Conservation (phyloP, 1,140 invertebrate genomes). For the Eueides isabella region DNA sequence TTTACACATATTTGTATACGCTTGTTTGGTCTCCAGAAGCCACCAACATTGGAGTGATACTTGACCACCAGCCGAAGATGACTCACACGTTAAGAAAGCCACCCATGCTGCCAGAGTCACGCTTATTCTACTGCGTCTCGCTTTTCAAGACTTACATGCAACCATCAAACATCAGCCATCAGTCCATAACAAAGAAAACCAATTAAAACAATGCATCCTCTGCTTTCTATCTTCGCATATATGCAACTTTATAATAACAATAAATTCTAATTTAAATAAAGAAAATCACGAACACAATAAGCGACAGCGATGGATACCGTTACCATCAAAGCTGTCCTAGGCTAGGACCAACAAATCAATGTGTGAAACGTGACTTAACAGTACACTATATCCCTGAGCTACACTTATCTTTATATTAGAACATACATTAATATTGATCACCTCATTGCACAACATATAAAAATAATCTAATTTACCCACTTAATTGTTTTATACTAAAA, state of each 20-base stretch:
- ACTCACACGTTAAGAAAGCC: too few species aligned
- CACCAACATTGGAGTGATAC: too few species aligned
- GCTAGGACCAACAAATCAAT: constrained; percentile 34
- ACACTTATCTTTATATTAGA: background rate
- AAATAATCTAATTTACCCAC: background rate
- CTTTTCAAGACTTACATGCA: too few species aligned
- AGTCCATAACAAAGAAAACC: too few species aligned
- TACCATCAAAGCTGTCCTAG: constrained; percentile 25
- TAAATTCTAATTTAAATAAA: background rate
- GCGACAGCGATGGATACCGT: constrained; percentile 18
- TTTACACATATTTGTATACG: too few species aligned
- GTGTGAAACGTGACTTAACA: constrained; percentile 38
- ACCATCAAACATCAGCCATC: too few species aligned
- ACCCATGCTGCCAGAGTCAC: too few species aligned
- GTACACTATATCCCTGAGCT: constrained; percentile 23
- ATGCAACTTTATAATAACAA: background rate
- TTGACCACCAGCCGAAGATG: too few species aligned
- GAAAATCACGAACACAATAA: constrained; percentile 18
- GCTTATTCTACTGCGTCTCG: too few species aligned
- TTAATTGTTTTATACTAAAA: background rate
- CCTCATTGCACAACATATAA: background rate
- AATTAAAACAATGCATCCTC: too few species aligned
- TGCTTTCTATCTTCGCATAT: too few species aligned
- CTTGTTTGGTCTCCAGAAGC: too few species aligned
- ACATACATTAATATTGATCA: background rate